Evolutionary conservation across 2,113 vertebrate genomes (phyloP), one percentile per base, ranked within the genome.

Genomic region (Phasianus colchicus): DNA sequence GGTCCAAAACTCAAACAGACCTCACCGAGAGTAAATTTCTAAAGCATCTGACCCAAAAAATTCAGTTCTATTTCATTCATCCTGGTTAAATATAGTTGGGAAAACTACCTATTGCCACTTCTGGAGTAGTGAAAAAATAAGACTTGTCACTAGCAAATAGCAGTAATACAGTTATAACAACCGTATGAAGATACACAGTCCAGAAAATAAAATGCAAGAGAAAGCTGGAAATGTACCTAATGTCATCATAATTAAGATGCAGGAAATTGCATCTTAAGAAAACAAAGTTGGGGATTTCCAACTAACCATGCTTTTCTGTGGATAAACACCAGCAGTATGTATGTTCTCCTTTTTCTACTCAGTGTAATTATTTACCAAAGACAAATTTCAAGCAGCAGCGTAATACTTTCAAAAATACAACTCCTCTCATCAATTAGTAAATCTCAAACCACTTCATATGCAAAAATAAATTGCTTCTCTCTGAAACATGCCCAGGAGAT

Each of bases 221-320:
- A 42, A 94, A 91, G 67, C 11, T 72, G 70, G 25, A 89, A 76
- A 81, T 0, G 1, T 52, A 60, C 19, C 18, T 42, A 18, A 38
- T 67, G 13, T 24, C 38, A 65, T 32, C 30, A 64, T 36, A 88
- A 3, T 32, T 88, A 80, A 84, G 18, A 88, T 13, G 22, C 3
- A 73, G 77, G 65, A n/a, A 81, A 32, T 13, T 43, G 5, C 36
- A 72, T 12, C 21, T 73, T 50, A 42, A 38, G 6, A 24, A 19
- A 93, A 92, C n/a, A 45, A 90, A 94, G 57, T 9, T 60, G 48
- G 52, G 67, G n/a, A 57, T 74, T 94, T 93, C 82, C 82, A 85
- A 75, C 34, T 3, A 79, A 78, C 84, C 76, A 11, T 29, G 63
- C 21, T 80, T 87, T 91, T 64, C 70, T 40, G 13, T 17, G 83